Evolutionary conservation across 2,113 vertebrate genomes (phyloP), one percentile per base, ranked within the genome.

Genomic region (Rynchops niger): DNA sequence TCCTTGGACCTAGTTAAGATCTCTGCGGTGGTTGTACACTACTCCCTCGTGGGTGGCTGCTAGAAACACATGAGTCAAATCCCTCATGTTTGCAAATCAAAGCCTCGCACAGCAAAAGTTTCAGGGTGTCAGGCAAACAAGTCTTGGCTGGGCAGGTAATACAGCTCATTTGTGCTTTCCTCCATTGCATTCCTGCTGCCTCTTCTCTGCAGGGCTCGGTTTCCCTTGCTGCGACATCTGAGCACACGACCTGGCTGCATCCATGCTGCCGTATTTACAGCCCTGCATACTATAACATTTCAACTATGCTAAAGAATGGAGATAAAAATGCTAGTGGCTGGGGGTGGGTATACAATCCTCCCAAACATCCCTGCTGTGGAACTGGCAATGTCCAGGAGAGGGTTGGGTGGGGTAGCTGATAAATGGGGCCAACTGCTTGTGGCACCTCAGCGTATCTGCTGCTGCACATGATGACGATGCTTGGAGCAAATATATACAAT

Each of bases 281-380:
- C n/a, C 25, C 25, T 62, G 25, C 3, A 4, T 15, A 4, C 19
- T 62, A 5, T 12, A 49, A 18, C 32, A 27, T 72, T 83, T 80
- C 17, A 85, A 5, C 22, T 74, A 1, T 42, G 23, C 13, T 67
- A 23, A 55, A 74, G 47, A 78, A 74, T 8, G 34, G 23, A 71
- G 26, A 32, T 12, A 40, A 59, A 74, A 74, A 22, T 1, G 5
- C 30, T 2, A 1, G 11, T 1, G 2, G 30, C 15, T 43, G 2
- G 1, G 26, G 6, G 17, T 52, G 34, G 9, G 21, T 32, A 63
- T 27, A 22, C 11, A 67, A 18, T 32, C 34, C 26, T 77, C 58
- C 42, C 38, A 84, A 25, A 78, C 17, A 40, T 29, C 23, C 27
- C 32, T 21, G 12, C n/a, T 67, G 53, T 67, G 47, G 36, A 66